A percentile compares a stretch with the other conserved stretches of the same genome.
Evolutionary conservation across 2,888 invertebrate species (phyloP).

Genomic region (Cataglyphis rosenhaueri): DNA sequence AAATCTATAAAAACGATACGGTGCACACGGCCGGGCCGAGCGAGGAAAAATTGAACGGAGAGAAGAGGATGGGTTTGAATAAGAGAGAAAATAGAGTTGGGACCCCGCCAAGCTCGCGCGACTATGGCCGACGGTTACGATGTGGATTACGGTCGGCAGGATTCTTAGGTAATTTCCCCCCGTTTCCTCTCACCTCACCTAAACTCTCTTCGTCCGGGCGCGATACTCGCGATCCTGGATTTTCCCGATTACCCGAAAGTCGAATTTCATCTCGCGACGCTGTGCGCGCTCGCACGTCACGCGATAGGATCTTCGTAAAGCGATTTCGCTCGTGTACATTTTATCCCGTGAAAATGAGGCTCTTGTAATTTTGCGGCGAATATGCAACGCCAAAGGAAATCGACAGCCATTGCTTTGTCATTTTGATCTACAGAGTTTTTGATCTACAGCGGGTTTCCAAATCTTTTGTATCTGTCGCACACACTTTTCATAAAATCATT

Average conservation of each 20-base stretch:
- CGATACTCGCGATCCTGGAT: conserved; percentile 47
- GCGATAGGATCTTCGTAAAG: conserved; percentile 42
- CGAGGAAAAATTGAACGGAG: conserved; percentile 10
- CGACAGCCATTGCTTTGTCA: neutral
- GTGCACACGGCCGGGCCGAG: neutral
- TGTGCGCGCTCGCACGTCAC: conserved; percentile 44
- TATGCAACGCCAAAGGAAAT: conserved; percentile 29
- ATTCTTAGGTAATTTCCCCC: conserved; percentile 56
- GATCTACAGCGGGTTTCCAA: neutral
- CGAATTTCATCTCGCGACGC: conserved; percentile 45
- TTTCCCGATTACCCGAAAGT: conserved; percentile 56
- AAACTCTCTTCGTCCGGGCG: neutral
- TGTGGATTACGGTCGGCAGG: conserved; percentile 56
- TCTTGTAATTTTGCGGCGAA: conserved; percentile 35
- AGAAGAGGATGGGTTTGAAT: conserved; percentile 15
- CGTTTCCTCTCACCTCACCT: conserved; percentile 2
- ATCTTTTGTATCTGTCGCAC: neutral
- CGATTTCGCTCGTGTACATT: conserved; percentile 46
- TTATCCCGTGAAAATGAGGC: conserved; percentile 43
- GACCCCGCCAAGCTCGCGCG: conserved; percentile 67
- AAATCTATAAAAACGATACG: conserved; percentile 55
- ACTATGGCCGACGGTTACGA: conserved; percentile 52
- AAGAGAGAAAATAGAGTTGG: conserved; percentile 77
- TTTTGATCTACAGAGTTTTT: neutral
- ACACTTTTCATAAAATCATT: neutral